phyloP scores from a whole-genome alignment of 2,113 vertebrate genomes.

The Rhizomys pruinosus region DNA sequence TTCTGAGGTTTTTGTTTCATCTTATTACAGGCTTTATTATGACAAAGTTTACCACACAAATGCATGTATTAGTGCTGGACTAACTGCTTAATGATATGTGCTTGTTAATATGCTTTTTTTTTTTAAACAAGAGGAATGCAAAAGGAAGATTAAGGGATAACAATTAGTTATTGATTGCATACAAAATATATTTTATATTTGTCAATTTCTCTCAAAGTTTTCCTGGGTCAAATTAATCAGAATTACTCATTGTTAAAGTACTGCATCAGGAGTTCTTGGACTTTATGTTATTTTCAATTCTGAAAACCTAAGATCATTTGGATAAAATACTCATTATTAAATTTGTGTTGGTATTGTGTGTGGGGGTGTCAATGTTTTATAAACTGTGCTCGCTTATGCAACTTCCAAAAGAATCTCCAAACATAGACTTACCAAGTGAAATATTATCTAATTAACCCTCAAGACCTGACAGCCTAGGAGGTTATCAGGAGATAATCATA shows the following conservation, averaged over 20 bases:
- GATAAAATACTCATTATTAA: constrained; percentile 85
- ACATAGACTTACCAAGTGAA: constrained; percentile 83
- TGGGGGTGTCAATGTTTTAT: constrained; percentile 73
- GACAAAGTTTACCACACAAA: constrained; percentile 68
- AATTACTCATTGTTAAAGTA: constrained; percentile 86
- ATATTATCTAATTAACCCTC: constrained; percentile 88
- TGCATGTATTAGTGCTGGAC: constrained; percentile 55
- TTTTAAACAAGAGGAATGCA: constrained; percentile 74
- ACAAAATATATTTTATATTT: constrained; percentile 82
- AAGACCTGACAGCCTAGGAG: constrained; percentile 84
- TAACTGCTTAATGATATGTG: constrained; percentile 77
- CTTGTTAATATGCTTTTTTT: constrained; percentile 71
- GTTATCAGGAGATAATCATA: constrained; percentile 86
- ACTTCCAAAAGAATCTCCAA: constrained; percentile 86
- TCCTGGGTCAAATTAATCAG: constrained; percentile 81
- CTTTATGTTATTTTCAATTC: constrained; percentile 82
- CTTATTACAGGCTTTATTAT: background rate
- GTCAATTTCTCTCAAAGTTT: constrained; percentile 83
- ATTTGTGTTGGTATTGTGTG: constrained; percentile 76
- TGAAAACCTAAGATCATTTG: constrained; percentile 82
- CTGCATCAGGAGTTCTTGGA: constrained; percentile 83
- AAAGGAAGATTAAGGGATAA: constrained; percentile 75
- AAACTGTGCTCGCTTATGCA: constrained; percentile 81
- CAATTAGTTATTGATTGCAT: constrained; percentile 75
- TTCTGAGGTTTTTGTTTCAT: constrained; percentile 29